Evolutionary conservation across 2,888 invertebrate genomes (phyloP).

Genomic region (Unio pictorum): DNA sequence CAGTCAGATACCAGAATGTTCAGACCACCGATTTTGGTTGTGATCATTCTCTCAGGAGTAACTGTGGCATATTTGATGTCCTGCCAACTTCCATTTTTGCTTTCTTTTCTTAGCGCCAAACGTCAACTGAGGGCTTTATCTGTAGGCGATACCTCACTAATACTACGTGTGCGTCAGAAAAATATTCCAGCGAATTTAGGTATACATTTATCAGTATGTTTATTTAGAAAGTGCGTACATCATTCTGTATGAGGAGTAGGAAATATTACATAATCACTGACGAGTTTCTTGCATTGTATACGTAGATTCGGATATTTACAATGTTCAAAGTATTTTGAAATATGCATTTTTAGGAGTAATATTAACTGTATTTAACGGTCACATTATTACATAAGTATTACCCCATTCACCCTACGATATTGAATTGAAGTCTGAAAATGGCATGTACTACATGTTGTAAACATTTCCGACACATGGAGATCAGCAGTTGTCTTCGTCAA

Average conservation of each 20-base stretch:
- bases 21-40: conserved; percentile 9
- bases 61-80: conserved; percentile 38
- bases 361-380: no score
- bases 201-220: conserved; percentile 6
- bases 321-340: no score
- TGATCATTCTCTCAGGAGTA: conserved; percentile 29
- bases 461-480: no score
- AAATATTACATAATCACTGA: no score
- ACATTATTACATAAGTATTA: no score
- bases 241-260: background rate
- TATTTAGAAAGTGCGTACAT: background rate
- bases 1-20: no score
- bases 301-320: no score
- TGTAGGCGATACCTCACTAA: conserved; percentile 30
- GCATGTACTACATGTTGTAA: no score
- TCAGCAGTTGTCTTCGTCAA: no score
- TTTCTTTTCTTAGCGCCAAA: conserved; percentile 27
- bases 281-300: background rate
- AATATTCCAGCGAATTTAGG: conserved; percentile 42
- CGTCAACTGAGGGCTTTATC: conserved; percentile 18
- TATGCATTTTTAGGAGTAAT: no score
- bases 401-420: no score
- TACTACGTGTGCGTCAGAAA: conserved; percentile 38
- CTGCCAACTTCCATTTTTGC: conserved; percentile 21
- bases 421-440: no score